Base-by-base conservation (phyloP, 1,140 invertebrate species). In the Ephestia elutella region DNA sequence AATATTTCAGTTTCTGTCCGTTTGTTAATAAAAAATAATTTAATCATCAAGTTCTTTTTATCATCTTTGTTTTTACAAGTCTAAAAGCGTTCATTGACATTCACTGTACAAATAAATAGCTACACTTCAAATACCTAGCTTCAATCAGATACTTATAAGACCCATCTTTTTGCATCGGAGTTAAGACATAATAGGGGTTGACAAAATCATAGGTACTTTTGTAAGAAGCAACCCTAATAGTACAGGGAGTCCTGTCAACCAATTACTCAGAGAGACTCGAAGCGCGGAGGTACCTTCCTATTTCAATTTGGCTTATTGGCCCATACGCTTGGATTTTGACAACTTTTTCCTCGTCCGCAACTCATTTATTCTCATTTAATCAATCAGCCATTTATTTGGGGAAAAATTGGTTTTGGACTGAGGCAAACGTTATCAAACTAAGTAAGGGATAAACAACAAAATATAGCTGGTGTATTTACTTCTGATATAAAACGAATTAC, bases 231-330 rank as follows among this genome's bases (percentile, higher is more conserved):
- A 44, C 38, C 38, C 38, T 44, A n/a, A 44, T 44, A 44, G 38
- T 44, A 44, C 38, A 44, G 66, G 68, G 63, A 78, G 73, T 71
- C 63, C 67, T 73, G 71, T 73, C 80, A 75, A 78, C 78, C 80
- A 82, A 82, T 84, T 82, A 84, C 81, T 82, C 71, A 78, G 76
- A 84, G 80, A 82, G 81, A 79, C 75, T 81, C 75, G 68, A n/a
- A n/a, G 69, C 70, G 68, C 69, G 63, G 68, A 80, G 78, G 70
- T 78, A 25, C 21, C 21, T 25, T 3, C 21, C 21, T 25, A 83
- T 82, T 84, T 82, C 81, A 84, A 84, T 84, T 84, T 84, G 75
- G 76, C 81, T 84, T 84, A 84, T 84, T 84, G 81, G 79, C 73
- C 73, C 79, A 80, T 80, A 78, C 79, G 71, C 70, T 63, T 65